Conservation (phyloP, 2,113 vertebrate species). For the Malurus melanocephalus region DNA sequence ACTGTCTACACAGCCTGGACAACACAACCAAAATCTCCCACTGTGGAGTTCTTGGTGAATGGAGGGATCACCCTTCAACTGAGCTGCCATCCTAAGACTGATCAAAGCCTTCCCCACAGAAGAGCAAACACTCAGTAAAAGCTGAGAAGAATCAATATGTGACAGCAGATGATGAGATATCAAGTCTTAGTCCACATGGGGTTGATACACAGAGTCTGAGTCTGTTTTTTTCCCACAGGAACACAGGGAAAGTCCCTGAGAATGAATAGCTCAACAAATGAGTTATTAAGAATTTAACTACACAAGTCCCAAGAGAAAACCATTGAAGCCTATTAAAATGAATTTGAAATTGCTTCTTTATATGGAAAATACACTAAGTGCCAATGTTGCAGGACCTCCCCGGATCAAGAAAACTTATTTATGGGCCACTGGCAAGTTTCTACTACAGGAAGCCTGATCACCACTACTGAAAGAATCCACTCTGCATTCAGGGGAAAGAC, state of each 20-base stretch:
- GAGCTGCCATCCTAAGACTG: not conserved
- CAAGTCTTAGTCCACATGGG: not conserved
- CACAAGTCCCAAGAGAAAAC: slow-evolving; percentile 31
- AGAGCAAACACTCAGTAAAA: not conserved
- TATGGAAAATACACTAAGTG: not conserved
- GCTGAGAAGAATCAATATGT: not conserved
- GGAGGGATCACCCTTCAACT: not conserved
- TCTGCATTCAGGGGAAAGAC: not conserved
- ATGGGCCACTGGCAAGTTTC: not conserved
- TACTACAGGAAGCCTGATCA: not conserved
- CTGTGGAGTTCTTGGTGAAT: not conserved
- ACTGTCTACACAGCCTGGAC: not conserved
- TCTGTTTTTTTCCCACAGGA: not conserved
- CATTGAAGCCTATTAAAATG: slow-evolving; percentile 16
- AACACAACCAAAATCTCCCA: not conserved
- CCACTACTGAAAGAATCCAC: not conserved
- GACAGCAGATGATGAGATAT: not conserved
- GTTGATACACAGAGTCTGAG: not conserved
- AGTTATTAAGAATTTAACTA: slow-evolving; percentile 60
- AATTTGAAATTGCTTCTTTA: slow-evolving; percentile 34
- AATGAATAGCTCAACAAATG: slow-evolving; percentile 61
- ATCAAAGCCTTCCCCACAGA: not conserved
- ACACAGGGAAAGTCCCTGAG: slow-evolving; percentile 24
- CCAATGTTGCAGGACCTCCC: not conserved
- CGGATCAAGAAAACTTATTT: not conserved